A percentile compares a stretch with the other conserved stretches of the same genome.
Evolutionary conservation across 2,113 vertebrate species (phyloP).

Genomic region (Raja brachyura): DNA sequence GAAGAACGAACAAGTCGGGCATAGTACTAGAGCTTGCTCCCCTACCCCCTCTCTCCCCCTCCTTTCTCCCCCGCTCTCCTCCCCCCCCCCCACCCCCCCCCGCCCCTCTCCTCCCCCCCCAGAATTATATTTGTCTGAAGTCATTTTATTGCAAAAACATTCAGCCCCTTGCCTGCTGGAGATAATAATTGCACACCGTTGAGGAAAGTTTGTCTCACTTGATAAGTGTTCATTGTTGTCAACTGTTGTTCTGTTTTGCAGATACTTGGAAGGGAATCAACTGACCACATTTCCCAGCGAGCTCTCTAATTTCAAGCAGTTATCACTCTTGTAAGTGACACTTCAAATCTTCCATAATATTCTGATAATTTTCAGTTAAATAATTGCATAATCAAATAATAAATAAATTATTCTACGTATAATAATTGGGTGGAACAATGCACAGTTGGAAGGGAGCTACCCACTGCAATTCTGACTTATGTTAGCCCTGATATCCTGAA

Average conservation of each 20-base stretch:
- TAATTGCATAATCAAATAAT: neutral
- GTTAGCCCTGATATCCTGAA: neutral
- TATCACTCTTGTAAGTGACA: constrained; percentile 72
- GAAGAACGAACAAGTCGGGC: too few relatives aligned
- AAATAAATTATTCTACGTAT: neutral
- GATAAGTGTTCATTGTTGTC: neutral
- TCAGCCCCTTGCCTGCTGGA: neutral
- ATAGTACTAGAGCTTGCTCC: too few relatives aligned
- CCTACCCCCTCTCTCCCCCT: too few relatives aligned
- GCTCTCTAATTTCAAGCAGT: constrained; percentile 74
- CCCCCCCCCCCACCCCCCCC: too few relatives aligned
- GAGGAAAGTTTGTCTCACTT: constrained; percentile 39
- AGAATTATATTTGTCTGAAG: too few relatives aligned
- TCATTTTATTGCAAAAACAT: constrained; percentile 14
- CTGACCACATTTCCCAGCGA: constrained; percentile 84
- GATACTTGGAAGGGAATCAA: constrained; percentile 93
- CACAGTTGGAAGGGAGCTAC: neutral
- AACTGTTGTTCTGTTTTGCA: constrained; percentile 52
- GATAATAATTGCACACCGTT: neutral
- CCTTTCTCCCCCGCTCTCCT: too few relatives aligned
- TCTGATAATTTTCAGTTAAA: neutral
- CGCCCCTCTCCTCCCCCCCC: too few relatives aligned
- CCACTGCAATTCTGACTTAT: neutral
- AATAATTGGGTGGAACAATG: neutral
- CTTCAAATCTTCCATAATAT: neutral